A percentile compares a stretch with the other conserved stretches of the same genome.
phyloP scores from a whole-genome alignment of 2,888 invertebrate species.

The Drosophila pseudotakahashii region DNA sequence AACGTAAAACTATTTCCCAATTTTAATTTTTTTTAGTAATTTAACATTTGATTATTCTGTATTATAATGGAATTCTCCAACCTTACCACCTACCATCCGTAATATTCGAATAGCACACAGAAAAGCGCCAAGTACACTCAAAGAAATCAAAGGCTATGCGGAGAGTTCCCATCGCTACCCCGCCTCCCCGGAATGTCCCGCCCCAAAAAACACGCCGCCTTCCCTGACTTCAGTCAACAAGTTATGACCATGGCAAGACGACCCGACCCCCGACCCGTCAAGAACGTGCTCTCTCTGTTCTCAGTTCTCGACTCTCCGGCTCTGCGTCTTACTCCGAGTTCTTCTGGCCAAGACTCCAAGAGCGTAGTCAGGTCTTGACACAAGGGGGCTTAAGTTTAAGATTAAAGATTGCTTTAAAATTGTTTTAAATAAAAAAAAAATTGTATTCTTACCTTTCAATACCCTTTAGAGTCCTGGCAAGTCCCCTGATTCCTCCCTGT shows the following conservation, averaged over 20 bases:
- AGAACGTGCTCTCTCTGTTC: constrained; percentile 56
- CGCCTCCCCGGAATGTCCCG: constrained; percentile 11
- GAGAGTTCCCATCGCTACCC: constrained; percentile 47
- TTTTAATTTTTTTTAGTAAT: no score
- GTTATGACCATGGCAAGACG: constrained; percentile 66
- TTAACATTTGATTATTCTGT: no score
- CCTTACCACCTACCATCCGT: no score
- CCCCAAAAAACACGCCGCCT: constrained; percentile 2
- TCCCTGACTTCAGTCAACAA: constrained; percentile 48
- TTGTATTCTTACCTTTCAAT: no score
- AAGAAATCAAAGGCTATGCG: constrained; percentile 63
- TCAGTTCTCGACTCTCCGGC: constrained; percentile 10
- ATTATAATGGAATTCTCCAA: no score
- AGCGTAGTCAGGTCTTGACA: background rate
- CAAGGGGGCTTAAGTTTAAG: background rate
- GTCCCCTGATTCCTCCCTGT: background rate
- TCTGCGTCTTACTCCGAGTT: constrained; percentile 10
- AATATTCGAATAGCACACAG: no score
- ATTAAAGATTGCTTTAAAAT: background rate
- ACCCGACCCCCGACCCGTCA: constrained; percentile 49
- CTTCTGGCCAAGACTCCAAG: constrained; percentile 13
- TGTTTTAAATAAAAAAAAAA: no score
- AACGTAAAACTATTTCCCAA: no score
- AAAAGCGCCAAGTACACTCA: constrained; percentile 56
- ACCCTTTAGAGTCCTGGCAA: background rate